These are phyloP conservation scores for Corapipo altera DNA, from an alignment of 2,113 vertebrate genomes.

Conservation along the genomic window DNA sequence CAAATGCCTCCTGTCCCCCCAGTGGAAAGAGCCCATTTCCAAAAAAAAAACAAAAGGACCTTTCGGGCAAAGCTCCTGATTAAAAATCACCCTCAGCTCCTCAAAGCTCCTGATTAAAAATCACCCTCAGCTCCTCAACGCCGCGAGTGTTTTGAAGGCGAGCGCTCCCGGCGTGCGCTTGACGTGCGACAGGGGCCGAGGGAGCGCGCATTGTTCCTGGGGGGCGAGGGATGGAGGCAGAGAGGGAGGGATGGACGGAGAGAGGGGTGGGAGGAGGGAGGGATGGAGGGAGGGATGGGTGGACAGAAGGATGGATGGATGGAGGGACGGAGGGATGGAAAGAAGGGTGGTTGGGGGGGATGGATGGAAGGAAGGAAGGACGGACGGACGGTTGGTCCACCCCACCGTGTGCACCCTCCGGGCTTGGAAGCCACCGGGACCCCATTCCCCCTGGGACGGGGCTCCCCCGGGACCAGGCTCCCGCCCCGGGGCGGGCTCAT, in stretches of 20 bases:
- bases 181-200: background rate
- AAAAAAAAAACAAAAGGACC: background rate
- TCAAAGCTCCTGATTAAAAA: background rate
- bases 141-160: background rate
- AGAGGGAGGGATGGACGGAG: rapidly evolving
- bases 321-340: rapidly evolving
- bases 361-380: rapidly evolving
- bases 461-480: too few relatives aligned
- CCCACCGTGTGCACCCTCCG: background rate
- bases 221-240: rapidly evolving
- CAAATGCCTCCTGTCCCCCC: background rate
- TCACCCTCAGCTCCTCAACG: background rate
- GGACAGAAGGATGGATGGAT: rapidly evolving
- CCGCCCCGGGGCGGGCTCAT: background rate
- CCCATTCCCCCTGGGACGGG: background rate
- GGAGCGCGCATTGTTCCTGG: background rate
- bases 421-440: background rate
- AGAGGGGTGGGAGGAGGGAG: rapidly evolving
- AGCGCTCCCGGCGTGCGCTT: background rate
- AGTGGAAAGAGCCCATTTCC: background rate
- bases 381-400: background rate
- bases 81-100: background rate
- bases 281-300: rapidly evolving
- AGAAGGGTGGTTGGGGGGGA: background rate
- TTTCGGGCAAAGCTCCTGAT: background rate